Evolutionary conservation across 1,140 invertebrate genomes (phyloP).

Genomic region (Hylaeus volcanicus): DNA sequence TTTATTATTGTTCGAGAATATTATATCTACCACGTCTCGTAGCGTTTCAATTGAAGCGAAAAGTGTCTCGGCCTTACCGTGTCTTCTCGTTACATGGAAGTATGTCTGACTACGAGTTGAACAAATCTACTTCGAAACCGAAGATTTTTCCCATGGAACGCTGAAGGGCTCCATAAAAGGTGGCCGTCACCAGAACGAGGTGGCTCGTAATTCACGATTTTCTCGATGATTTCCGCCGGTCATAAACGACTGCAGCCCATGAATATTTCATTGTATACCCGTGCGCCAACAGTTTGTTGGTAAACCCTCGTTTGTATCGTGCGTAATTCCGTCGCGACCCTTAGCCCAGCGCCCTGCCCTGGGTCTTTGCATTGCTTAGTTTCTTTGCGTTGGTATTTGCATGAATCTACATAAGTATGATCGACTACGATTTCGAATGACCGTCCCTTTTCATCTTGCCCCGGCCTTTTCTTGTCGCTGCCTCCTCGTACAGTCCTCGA

Average conservation of each 20-base stretch:
- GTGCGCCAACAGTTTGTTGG: constrained; percentile 54
- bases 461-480: background rate
- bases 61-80: background rate
- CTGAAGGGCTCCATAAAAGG: too few species aligned
- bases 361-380: constrained; percentile 30
- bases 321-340: constrained; percentile 69
- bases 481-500: too few species aligned
- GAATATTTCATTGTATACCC: constrained; percentile 73
- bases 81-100: background rate
- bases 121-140: constrained; percentile 22
- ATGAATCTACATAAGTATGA: constrained; percentile 69
- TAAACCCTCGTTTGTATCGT: constrained; percentile 65
- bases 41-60: too few species aligned
- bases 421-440: constrained; percentile 40
- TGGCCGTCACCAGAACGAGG: background rate
- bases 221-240: constrained; percentile 64
- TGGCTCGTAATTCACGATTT: constrained; percentile 62
- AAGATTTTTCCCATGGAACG: background rate
- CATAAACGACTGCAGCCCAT: constrained; percentile 66
- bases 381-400: constrained; percentile 64
- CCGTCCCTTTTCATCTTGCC: background rate
- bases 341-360: constrained; percentile 15
- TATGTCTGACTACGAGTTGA: constrained; percentile 34
- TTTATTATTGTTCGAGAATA: too few species aligned
- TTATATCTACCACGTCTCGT: too few species aligned